Evolutionary conservation across 2,113 vertebrate species (phyloP).

Genomic region (Ageneiosus marmoratus): DNA sequence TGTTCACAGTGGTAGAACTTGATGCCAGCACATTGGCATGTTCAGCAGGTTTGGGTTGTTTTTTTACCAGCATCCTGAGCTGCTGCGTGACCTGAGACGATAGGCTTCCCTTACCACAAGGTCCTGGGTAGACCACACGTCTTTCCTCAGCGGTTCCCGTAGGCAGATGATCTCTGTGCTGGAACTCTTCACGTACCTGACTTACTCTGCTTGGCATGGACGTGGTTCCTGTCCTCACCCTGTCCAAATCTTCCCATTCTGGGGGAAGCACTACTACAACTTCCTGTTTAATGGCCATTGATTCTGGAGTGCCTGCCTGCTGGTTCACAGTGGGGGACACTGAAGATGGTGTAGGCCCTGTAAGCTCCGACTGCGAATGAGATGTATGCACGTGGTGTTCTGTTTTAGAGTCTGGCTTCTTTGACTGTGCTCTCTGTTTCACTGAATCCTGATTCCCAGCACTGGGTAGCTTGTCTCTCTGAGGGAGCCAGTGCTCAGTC

Average conservation of each 20-base stretch:
- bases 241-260: conserved; percentile 50
- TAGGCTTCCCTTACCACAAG: conserved; percentile 50
- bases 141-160: conserved; percentile 52
- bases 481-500: conserved; percentile 36
- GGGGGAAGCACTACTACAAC: conserved; percentile 57
- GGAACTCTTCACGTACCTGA: conserved; percentile 8
- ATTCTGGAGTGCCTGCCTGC: conserved; percentile 34
- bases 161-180: conserved; percentile 51
- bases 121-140: conserved; percentile 36
- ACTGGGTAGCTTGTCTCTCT: conserved; percentile 27
- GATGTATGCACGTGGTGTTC: conserved; percentile 8
- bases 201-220: conserved; percentile 6
- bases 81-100: conserved; percentile 57
- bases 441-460: conserved; percentile 26
- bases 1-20: conserved; percentile 42
- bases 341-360: conserved; percentile 42
- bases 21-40: conserved; percentile 37
- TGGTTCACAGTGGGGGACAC: conserved; percentile 37
- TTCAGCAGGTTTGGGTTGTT: conserved; percentile 29
- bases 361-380: conserved; percentile 24
- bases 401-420: conserved; percentile 37
- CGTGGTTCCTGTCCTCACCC: conserved; percentile 37
- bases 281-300: conserved; percentile 68
- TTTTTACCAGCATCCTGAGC: conserved; percentile 58
- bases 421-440: conserved; percentile 12